These are phyloP conservation scores for Plumapathes pennacea DNA, from an alignment of 92 coral and sea anemone genomes.

Conservation along the genomic window DNA sequence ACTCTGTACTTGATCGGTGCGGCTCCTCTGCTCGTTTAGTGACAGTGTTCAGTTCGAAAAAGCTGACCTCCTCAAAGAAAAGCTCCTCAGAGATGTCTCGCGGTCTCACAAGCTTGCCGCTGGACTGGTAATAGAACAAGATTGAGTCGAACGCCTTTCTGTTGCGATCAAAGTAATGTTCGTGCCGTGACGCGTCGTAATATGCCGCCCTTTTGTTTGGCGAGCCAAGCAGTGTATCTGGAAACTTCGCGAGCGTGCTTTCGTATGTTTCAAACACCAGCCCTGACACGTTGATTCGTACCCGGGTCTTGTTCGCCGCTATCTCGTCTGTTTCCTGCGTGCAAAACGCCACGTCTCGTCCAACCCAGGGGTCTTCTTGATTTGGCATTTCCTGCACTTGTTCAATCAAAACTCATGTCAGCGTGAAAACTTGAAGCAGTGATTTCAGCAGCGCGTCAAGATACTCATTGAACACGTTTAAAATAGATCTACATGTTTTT, in stretches of 20 bases:
- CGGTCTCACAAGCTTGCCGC: slow-evolving; percentile 50
- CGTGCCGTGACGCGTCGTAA: slow-evolving; percentile 21
- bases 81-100: slow-evolving; percentile 42
- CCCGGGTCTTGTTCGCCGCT: too few species aligned
- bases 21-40: slow-evolving; percentile 26
- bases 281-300: slow-evolving; percentile 61
- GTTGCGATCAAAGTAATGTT: slow-evolving; percentile 30
- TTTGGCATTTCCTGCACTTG: too few species aligned
- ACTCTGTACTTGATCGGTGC: slow-evolving; percentile 12
- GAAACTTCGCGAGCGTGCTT: slow-evolving; percentile 47
- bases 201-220: slow-evolving; percentile 31
- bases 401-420: too few species aligned
- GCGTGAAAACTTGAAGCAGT: too few species aligned
- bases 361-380: too few species aligned
- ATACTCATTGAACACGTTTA: too few species aligned
- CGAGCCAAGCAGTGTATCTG: slow-evolving; percentile 51
- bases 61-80: slow-evolving; percentile 45
- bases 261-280: slow-evolving; percentile 46
- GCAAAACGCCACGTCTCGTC: too few species aligned
- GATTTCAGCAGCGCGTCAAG: too few species aligned
- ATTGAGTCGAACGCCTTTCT: slow-evolving; percentile 45
- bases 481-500: too few species aligned
- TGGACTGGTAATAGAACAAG: slow-evolving; percentile 55
- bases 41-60: slow-evolving; percentile 42
- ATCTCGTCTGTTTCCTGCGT: too few species aligned